These are phyloP conservation scores for Trachelus stipa DNA, from an alignment of 2,888 invertebrate genomes.

Conservation along the genomic window DNA sequence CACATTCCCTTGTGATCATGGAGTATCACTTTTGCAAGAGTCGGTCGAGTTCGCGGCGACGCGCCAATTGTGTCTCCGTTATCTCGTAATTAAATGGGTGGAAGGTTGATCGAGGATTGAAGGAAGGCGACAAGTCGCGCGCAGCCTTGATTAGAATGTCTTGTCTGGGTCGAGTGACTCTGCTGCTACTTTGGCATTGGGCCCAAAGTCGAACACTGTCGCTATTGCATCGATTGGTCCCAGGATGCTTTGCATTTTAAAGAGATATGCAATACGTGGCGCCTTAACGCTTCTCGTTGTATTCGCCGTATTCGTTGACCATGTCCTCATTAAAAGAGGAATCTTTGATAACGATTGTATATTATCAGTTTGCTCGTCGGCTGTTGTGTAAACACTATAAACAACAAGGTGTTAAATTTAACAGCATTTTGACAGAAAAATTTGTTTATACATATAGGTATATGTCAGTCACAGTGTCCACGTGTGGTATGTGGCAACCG, in stretches of 20 bases:
- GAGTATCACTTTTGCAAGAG: background rate
- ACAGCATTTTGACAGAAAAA: background rate
- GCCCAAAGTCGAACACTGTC: constrained; percentile 34
- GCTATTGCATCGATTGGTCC: constrained; percentile 3
- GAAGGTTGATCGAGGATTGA: background rate
- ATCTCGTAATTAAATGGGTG: background rate
- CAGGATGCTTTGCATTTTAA: background rate
- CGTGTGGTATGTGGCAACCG: background rate
- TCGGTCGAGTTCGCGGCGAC: background rate
- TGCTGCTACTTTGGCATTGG: constrained; percentile 32
- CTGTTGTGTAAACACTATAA: background rate
- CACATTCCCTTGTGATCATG: background rate
- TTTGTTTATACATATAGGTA: background rate
- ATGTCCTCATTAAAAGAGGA: background rate
- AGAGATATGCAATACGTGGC: background rate
- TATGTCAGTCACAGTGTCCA: background rate
- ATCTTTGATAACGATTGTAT: background rate
- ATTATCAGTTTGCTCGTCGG: background rate
- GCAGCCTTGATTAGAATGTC: constrained; percentile 6
- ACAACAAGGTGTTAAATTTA: background rate
- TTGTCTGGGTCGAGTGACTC: background rate
- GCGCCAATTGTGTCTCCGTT: background rate
- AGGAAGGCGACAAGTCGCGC: background rate
- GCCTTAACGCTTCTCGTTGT: background rate
- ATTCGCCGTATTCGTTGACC: background rate